Percentiles rank a stretch among this genome's conserved stretches.
Evolutionary conservation across 1,140 invertebrate species (phyloP).

Genomic region (Hyphantria cunea): DNA sequence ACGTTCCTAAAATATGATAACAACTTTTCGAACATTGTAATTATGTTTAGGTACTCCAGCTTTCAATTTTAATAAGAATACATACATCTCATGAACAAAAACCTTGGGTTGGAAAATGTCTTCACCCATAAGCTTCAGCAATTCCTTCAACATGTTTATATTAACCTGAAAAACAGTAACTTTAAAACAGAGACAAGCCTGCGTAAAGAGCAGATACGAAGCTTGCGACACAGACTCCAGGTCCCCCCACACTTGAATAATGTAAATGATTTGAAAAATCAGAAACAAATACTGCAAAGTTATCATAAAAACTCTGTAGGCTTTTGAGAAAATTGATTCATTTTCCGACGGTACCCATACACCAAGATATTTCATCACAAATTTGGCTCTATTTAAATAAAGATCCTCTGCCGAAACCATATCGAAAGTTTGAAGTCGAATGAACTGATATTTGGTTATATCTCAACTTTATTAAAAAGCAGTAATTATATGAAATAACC

Average conservation of each 20-base stretch:
- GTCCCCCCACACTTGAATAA: conserved; percentile 65
- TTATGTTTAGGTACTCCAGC: too few species aligned
- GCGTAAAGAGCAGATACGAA: conserved; percentile 67
- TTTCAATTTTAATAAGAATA: background rate
- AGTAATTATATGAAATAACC: conserved; percentile 40
- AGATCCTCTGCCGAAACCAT: conserved; percentile 48
- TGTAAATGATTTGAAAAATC: conserved; percentile 67
- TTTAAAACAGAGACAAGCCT: conserved; percentile 72
- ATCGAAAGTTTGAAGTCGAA: background rate
- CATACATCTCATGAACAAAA: conserved; percentile 54
- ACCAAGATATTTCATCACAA: conserved; percentile 66
- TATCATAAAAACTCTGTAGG: conserved; percentile 63
- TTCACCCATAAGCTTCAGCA: conserved; percentile 58
- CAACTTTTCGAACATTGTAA: too few species aligned
- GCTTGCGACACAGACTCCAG: conserved; percentile 67
- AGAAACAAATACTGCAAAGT: conserved; percentile 66
- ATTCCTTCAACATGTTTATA: conserved; percentile 42
- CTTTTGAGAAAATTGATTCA: conserved; percentile 42
- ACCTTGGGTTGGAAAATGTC: conserved; percentile 57
- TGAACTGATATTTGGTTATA: background rate
- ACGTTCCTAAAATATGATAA: too few species aligned
- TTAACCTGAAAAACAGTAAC: conserved; percentile 63
- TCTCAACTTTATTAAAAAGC: conserved; percentile 10
- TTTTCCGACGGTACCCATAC: conserved; percentile 59
- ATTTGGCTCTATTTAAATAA: conserved; percentile 63